Base-by-base conservation (phyloP, 1,140 invertebrate genomes). In the Lasioglossum albipes region DNA sequence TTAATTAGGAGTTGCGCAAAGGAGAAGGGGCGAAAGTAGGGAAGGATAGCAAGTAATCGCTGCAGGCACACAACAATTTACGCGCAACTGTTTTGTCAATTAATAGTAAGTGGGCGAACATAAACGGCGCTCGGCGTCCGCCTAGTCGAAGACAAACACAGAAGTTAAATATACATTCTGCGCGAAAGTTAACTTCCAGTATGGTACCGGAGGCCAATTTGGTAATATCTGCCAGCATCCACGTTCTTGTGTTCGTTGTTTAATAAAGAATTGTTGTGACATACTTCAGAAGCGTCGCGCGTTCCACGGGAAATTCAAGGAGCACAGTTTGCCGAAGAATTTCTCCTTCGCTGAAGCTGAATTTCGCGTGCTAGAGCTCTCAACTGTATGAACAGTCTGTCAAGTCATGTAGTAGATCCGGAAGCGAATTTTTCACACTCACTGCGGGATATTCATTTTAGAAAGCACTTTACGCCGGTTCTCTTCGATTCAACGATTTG, bases 91-190 rank as follows among this genome's bases (percentile, higher is more conserved):
- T 84, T 73, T 84, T 67, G 49, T 13, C 70, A 59, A 81, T 57
- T 69, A 52, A 59, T 52, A 61, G 42, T 20, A 42, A 64, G 31
- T 59, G 54, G 27, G 78, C 75, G 57, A 71, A 84, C 75, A 76
- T 77, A 57, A 70, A 81, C 57, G 77, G 78, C 57, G 66, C 45
- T 13, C 20, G 18, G 57, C 16, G 9, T 42, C 52, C 70, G 66
- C 13, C 12, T 49, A 41, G 42, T 54, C 6, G 27, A 36, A 84
- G 42, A 68, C 62, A 84, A 84, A 84, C 36, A 77, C 22, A 59
- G 41, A 74, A 81, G 59, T 81, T 76, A 74, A 82, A 84, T 70
- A 84, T 54, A 74, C 59, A 62, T 78, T 66, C 18, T 16, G 65
- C 31, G 68, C 31, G 68, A 84, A 80, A 27, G 45, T 49, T 61